These are phyloP conservation scores for Brachyptera risi DNA, from an alignment of 2,888 invertebrate species.

Conservation along the genomic window DNA sequence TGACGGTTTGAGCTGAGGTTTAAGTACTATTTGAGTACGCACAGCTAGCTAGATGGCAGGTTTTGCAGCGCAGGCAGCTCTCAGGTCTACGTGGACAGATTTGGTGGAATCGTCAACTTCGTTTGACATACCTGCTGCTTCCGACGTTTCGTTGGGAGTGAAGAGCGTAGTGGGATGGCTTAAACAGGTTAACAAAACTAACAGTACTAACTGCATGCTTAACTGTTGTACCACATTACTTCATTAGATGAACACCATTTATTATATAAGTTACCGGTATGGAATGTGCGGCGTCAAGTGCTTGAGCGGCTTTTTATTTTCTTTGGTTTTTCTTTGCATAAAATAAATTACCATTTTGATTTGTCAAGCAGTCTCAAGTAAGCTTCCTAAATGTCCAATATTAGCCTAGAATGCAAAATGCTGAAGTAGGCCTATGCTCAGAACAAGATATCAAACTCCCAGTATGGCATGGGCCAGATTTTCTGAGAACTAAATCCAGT, in stretches of 20 bases:
- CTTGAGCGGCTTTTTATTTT: too few relatives aligned
- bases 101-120: slow-evolving; percentile 53
- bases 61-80: slow-evolving; percentile 65
- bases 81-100: slow-evolving; percentile 68
- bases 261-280: background rate
- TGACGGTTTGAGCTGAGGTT: too few relatives aligned
- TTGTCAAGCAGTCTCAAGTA: background rate
- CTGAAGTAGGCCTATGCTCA: too few relatives aligned
- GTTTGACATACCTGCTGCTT: slow-evolving; percentile 54
- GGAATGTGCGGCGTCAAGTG: too few relatives aligned
- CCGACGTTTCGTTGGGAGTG: slow-evolving; percentile 65
- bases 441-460: too few relatives aligned
- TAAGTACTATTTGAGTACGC: too few relatives aligned
- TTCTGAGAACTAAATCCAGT: too few relatives aligned
- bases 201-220: slow-evolving; percentile 34
- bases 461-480: too few relatives aligned
- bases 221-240: too few relatives aligned
- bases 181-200: slow-evolving; percentile 59
- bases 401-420: too few relatives aligned
- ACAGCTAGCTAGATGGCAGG: slow-evolving; percentile 55
- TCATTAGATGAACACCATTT: background rate
- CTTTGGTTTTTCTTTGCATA: background rate
- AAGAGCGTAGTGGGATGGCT: slow-evolving; percentile 78
- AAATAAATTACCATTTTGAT: background rate
- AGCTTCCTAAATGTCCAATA: too few relatives aligned